phyloP scores from a whole-genome alignment of 1,140 invertebrate species.

The Trinorchestia longiramus region DNA sequence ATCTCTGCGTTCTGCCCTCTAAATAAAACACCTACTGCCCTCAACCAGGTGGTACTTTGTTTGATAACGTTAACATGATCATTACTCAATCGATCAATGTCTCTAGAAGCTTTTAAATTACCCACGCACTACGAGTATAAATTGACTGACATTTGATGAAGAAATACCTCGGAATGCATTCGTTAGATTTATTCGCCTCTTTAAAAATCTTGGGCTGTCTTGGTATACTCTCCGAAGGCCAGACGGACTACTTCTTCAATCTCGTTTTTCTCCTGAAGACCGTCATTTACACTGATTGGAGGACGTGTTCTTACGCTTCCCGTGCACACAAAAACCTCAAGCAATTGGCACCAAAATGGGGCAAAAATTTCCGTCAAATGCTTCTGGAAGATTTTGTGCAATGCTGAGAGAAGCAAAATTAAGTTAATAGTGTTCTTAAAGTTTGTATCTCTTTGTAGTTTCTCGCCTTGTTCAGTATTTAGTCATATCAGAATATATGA shows the following conservation, averaged over 20 bases:
- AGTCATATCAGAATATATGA: no score
- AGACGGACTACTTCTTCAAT: not conserved
- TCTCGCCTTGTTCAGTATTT: no score
- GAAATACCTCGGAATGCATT: not conserved
- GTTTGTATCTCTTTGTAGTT: no score
- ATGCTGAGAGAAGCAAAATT: no score
- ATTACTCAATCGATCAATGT: not conserved
- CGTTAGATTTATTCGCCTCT: not conserved
- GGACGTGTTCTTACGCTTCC: not conserved
- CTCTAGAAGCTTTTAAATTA: not conserved
- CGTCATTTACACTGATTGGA: not conserved
- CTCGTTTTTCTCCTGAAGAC: not conserved
- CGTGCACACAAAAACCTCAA: not conserved
- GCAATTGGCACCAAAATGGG: not conserved
- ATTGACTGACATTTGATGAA: not conserved
- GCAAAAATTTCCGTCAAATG: not conserved
- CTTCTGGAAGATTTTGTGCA: no score
- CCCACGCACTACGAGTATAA: not conserved
- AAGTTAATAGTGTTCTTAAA: no score
- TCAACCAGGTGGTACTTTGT: no score
- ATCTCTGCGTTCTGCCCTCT: no score
- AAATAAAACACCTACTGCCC: no score
- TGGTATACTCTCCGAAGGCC: not conserved
- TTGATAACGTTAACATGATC: no score
- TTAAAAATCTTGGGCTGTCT: not conserved